Conservation (phyloP, 2,113 vertebrate genomes). For the Cottus gobio region DNA sequence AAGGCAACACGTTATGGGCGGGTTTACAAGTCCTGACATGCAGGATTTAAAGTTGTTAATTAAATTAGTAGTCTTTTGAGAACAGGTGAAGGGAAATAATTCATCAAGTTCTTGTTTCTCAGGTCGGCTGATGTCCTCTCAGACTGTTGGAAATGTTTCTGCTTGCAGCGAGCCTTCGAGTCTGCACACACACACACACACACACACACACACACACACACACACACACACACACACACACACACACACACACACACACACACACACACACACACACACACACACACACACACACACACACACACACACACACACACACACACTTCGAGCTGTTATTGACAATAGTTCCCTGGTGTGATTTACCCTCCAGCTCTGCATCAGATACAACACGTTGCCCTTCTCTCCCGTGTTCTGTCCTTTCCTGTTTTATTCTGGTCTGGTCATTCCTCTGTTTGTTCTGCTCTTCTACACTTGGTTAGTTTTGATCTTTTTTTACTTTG, state of each 20-base stretch:
- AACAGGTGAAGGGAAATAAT: too few species aligned
- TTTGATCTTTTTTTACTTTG: background rate
- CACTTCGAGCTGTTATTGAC: conserved; percentile 31
- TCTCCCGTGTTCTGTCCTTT: conserved; percentile 17
- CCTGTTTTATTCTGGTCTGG: conserved; percentile 8
- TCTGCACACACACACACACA: too few species aligned
- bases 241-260: background rate
- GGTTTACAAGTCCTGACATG: too few species aligned
- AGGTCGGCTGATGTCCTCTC: too few species aligned
- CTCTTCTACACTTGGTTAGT: background rate
- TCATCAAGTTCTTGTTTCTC: too few species aligned
- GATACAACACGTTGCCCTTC: conserved; percentile 22
- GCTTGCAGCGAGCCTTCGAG: too few species aligned
- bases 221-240: too few species aligned
- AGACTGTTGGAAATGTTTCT: too few species aligned
- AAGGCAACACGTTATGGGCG: too few species aligned
- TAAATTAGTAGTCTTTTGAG: too few species aligned
- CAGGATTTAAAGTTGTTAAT: too few species aligned
- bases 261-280: background rate
- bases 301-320: conserved; percentile 4
- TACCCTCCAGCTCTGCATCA: conserved; percentile 21
- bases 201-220: background rate
- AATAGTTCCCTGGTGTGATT: conserved; percentile 32
- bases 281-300: background rate
- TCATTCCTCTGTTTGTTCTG: background rate